Evolutionary conservation across 2,888 invertebrate species (phyloP), one percentile per base, ranked within the genome.

Genomic region (Mamestra brassicae): DNA sequence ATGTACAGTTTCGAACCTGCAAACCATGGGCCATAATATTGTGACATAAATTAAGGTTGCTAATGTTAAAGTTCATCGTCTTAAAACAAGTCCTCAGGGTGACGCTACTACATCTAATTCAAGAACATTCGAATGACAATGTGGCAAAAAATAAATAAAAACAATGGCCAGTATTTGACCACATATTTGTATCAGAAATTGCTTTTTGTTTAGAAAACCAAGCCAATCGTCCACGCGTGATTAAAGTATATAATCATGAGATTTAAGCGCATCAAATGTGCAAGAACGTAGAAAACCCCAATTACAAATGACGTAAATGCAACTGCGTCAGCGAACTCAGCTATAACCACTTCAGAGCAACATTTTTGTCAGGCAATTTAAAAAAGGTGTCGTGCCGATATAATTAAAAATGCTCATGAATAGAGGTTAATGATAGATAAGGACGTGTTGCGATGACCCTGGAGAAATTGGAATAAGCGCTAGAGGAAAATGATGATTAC

Each of bases 1-100:
- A 42, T 10, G 1, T 13, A 68, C 34, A 36, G 26, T 47, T 38
- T 38, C 17, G 13, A n/a, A 71, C 15, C 17, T 71, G 47, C 45
- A 10, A 26, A 4, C 26, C 26, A 6, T 55, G n/a, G n/a, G 5
- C 6, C 42, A 42, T 38, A 36, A 15, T 38, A 26, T 63, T 13
- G 15, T 17, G 2, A 6, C 8, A 36, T 26, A n/a, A n/a, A 63
- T 42, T 11, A n/a, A 60, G n/a, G 42, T 71, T 57, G 17, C 11
- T 38, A 73, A 70, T 73, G 67, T 55, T 58, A 82, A 71, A 81
- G 81, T 61, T 77, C 60, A 54, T 74, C 60, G 83, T 64, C n/a
- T 68, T 47, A 55, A 60, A 82, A 87, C 79, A 26, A 68, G 84
- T 77, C 76, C 34, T 77, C 81, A 87, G 82, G 82, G 86, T 80